Percentiles rank a stretch among this genome's conserved stretches.
These are phyloP conservation scores for Muscicapa comitata DNA, from an alignment of 2,797 vertebrate species.

Conservation along the genomic window DNA sequence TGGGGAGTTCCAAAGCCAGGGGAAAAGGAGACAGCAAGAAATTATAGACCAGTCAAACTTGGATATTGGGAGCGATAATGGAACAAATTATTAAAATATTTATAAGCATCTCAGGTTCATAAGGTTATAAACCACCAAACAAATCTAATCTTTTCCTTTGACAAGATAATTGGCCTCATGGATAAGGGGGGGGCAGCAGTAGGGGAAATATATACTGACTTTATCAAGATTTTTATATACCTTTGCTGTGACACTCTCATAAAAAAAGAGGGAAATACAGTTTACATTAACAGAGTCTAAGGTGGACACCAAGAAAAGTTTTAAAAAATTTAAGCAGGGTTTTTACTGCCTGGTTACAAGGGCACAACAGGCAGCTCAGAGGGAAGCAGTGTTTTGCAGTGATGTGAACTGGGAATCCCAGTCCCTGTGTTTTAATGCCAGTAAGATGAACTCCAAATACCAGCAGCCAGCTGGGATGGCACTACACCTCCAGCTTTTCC, in stretches of 20 bases:
- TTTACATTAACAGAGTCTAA: neutral
- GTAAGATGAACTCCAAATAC: neutral
- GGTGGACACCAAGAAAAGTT: neutral
- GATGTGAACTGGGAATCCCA: neutral
- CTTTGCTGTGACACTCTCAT: neutral
- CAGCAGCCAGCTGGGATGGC: neutral
- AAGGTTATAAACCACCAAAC: conserved; percentile 64
- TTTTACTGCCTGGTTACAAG: neutral
- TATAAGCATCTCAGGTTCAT: conserved; percentile 61
- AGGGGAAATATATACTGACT: conserved; percentile 10
- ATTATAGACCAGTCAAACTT: conserved; percentile 62
- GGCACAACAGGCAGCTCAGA: neutral
- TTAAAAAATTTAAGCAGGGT: neutral
- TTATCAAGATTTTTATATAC: conserved; percentile 35
- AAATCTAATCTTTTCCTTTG: conserved; percentile 57
- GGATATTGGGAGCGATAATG: conserved; percentile 63
- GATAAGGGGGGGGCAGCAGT: neutral
- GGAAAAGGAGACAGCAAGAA: conserved; percentile 42
- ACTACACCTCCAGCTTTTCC: neutral
- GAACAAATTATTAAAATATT: conserved; percentile 69
- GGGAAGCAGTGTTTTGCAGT: fast-evolving
- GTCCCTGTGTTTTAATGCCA: neutral
- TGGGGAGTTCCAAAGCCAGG: neutral
- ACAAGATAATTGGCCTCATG: conserved; percentile 60
- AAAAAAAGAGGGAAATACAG: neutral